These are phyloP conservation scores for Aegithalos caudatus DNA, from an alignment of 2,113 vertebrate genomes.

Conservation along the genomic window DNA sequence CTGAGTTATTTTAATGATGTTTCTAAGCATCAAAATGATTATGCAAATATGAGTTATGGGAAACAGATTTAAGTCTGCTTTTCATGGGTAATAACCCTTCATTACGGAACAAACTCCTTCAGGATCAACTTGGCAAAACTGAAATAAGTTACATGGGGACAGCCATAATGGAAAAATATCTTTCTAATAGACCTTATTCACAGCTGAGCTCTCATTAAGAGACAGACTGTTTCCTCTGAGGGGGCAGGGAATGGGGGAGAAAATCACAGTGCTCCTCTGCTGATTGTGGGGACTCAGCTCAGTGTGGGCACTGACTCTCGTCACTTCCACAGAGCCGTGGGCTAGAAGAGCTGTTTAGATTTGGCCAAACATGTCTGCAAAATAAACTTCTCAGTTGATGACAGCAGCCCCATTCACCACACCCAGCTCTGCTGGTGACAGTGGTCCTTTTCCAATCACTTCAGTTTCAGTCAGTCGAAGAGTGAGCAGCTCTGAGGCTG, in stretches of 20 bases:
- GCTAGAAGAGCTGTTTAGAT: not conserved
- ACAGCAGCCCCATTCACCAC: not conserved
- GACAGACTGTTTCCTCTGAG: not conserved
- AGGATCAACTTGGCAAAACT: not conserved
- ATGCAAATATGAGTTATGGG: not conserved
- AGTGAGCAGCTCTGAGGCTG: not conserved
- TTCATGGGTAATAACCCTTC: not conserved
- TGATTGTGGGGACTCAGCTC: not conserved
- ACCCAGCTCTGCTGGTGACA: not conserved
- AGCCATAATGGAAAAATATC: not conserved
- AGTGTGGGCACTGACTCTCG: accelerated
- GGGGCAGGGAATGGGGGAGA: not conserved
- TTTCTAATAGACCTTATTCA: not conserved
- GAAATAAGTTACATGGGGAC: not conserved
- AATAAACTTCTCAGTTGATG: not conserved
- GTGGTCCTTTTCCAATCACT: not conserved
- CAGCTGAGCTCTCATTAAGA: not conserved
- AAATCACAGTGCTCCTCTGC: not conserved
- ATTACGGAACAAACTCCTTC: not conserved
- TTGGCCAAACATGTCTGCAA: not conserved
- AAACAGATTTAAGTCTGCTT: not conserved
- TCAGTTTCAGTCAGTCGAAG: not conserved
- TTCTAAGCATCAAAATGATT: not conserved
- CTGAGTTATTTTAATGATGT: not conserved
- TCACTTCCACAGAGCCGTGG: not conserved